These are phyloP conservation scores for Istiophorus platypterus DNA, from an alignment of 2,113 vertebrate species.

Conservation along the genomic window DNA sequence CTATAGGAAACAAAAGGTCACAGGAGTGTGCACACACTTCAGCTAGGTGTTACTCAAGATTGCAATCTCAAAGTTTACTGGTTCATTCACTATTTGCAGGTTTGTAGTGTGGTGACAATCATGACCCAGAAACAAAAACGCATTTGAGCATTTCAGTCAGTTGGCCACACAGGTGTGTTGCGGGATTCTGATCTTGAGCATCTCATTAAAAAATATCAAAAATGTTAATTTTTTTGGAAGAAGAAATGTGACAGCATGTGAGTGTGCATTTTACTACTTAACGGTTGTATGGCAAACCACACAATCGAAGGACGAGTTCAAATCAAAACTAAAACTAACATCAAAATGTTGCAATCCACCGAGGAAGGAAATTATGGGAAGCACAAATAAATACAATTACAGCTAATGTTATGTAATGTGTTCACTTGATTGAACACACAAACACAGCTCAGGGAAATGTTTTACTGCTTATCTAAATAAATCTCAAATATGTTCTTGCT, in stretches of 20 bases:
- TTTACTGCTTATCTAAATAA: neutral
- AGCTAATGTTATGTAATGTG: neutral
- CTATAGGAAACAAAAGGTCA: constrained; percentile 23
- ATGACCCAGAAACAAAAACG: neutral
- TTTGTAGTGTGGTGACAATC: neutral
- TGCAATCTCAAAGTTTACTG: neutral
- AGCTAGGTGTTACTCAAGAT: neutral
- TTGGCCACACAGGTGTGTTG: neutral
- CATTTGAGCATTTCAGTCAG: neutral
- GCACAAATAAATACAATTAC: neutral
- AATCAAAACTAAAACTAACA: too few relatives aligned
- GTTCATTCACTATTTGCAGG: neutral
- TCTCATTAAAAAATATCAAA: too few relatives aligned
- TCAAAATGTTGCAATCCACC: too few relatives aligned
- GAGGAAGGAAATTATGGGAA: too few relatives aligned
- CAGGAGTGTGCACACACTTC: neutral
- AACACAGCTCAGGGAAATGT: neutral
- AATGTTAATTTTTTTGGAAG: too few relatives aligned
- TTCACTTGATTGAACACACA: neutral
- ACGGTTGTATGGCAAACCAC: too few relatives aligned
- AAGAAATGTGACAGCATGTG: too few relatives aligned
- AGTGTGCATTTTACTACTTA: too few relatives aligned
- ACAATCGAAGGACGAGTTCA: too few relatives aligned
- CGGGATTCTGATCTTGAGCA: neutral
- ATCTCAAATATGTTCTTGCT: neutral